Evolutionary conservation across 2,113 vertebrate species (phyloP).

Genomic region (Chloebia gouldiae): DNA sequence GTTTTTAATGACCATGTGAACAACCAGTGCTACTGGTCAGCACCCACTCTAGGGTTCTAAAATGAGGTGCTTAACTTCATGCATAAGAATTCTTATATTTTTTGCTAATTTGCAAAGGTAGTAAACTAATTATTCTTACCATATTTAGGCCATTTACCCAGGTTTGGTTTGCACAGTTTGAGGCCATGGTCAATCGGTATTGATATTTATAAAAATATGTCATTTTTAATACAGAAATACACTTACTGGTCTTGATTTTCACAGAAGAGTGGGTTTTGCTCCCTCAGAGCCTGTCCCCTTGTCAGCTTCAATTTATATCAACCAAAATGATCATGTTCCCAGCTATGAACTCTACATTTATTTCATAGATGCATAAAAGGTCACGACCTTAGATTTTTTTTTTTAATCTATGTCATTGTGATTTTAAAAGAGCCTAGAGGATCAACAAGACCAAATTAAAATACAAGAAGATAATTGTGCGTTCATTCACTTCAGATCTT

Average conservation of each 20-base stretch:
- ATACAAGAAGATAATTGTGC: slow-evolving; percentile 14
- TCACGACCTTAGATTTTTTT: slow-evolving; percentile 22
- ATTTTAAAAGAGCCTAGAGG: slow-evolving; percentile 41
- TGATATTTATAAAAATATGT: not conserved
- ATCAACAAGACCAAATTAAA: slow-evolving; percentile 63
- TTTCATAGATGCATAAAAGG: slow-evolving; percentile 53
- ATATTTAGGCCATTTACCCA: not conserved
- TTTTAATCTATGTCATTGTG: slow-evolving; percentile 33
- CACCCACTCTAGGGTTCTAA: not conserved
- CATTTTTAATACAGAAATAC: not conserved
- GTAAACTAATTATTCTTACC: not conserved
- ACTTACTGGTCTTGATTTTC: slow-evolving; percentile 6
- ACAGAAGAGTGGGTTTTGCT: slow-evolving; percentile 37
- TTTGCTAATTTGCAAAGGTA: not conserved
- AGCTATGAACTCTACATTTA: slow-evolving; percentile 54
- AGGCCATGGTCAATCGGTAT: not conserved
- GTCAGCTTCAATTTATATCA: slow-evolving; percentile 43
- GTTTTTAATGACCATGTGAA: not conserved
- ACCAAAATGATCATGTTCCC: slow-evolving; percentile 38
- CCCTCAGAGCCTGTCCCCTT: slow-evolving; percentile 27
- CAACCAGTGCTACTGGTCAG: not conserved
- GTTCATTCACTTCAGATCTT: not conserved
- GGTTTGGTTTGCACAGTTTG: not conserved
- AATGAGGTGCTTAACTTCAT: not conserved
- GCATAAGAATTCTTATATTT: not conserved